phyloP scores from a whole-genome alignment of 23 tunicate genomes.

The Styela plicata region DNA sequence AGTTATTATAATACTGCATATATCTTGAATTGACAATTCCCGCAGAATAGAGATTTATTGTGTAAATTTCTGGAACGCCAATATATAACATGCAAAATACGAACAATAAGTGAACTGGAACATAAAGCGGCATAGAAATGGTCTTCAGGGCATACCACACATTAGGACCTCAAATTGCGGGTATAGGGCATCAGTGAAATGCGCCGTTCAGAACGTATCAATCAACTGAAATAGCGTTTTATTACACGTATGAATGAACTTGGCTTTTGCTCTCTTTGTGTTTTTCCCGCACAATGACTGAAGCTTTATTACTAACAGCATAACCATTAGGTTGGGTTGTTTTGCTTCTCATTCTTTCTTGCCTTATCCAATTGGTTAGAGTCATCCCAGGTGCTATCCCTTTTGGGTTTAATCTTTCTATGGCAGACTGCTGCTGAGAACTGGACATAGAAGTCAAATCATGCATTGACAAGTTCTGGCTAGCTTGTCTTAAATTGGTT shows the following conservation, averaged over 20 bases:
- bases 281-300: neutral
- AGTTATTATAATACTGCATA: too few relatives aligned
- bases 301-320: neutral
- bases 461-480: constrained; percentile 23
- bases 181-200: too few relatives aligned
- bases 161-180: too few relatives aligned
- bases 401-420: constrained; percentile 30
- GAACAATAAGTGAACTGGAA: neutral
- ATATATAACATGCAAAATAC: neutral
- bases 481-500: neutral
- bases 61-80: neutral
- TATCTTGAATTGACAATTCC: too few relatives aligned
- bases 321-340: neutral
- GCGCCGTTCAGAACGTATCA: too few relatives aligned
- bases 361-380: constrained; percentile 21
- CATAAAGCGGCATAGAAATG: neutral
- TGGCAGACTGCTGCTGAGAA: constrained; percentile 6
- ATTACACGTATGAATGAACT: neutral
- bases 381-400: constrained; percentile 19
- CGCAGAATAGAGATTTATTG: too few relatives aligned
- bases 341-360: constrained; percentile 20
- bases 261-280: neutral
- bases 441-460: constrained; percentile 15
- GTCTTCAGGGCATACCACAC: too few relatives aligned
- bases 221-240: neutral